phyloP scores from a whole-genome alignment of 2,113 vertebrate species.

The Sturnus vulgaris region DNA sequence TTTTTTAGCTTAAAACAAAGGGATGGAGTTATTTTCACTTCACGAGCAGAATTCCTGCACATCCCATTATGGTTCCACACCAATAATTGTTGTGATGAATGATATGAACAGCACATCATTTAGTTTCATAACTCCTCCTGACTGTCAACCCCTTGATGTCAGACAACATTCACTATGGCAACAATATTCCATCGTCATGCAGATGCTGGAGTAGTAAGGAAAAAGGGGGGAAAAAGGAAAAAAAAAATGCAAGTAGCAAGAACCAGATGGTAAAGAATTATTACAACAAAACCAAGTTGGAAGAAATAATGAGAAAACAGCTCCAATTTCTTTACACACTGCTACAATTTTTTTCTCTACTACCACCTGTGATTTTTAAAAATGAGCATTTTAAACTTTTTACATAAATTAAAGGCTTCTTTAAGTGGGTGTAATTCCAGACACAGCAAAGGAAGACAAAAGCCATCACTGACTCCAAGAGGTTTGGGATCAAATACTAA shows the following conservation, averaged over 20 bases:
- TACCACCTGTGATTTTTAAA: neutral
- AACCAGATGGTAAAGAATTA: neutral
- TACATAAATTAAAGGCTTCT: neutral
- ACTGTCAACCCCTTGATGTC: neutral
- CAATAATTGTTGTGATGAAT: neutral
- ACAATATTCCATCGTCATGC: neutral
- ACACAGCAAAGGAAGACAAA: neutral
- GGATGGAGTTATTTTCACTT: neutral
- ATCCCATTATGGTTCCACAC: neutral
- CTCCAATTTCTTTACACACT: neutral
- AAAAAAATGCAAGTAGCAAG: neutral
- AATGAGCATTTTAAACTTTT: neutral
- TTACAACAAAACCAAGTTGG: fast-evolving
- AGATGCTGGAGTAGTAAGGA: neutral
- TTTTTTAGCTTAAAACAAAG: neutral
- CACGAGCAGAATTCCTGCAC: neutral
- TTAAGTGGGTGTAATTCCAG: neutral
- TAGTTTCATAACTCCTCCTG: neutral
- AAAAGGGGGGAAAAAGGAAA: fast-evolving
- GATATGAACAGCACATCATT: neutral
- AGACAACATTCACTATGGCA: neutral
- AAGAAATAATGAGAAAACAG: neutral
- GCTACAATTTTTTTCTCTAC: neutral
- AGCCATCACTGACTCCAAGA: neutral
- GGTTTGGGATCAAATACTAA: neutral